phyloP scores from a whole-genome alignment of 2,888 invertebrate genomes.

The Synanthedon vespiformis region DNA sequence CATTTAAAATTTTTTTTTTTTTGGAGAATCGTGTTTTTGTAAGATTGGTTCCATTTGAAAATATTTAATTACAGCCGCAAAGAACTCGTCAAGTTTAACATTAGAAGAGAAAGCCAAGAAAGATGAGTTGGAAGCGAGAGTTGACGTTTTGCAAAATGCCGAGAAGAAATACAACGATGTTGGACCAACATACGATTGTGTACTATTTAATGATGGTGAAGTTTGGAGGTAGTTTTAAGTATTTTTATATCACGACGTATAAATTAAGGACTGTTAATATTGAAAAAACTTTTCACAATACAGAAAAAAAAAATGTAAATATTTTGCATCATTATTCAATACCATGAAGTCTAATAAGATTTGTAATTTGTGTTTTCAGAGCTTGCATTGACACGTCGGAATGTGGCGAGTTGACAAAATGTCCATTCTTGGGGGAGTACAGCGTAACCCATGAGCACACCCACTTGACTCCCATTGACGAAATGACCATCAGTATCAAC shows the following conservation, averaged over 20 bases:
- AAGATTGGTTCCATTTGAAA: not conserved
- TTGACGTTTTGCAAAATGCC: slow-evolving; percentile 83
- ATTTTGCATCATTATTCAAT: no score
- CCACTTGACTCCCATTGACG: slow-evolving; percentile 81
- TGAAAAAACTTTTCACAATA: not conserved
- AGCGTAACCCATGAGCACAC: slow-evolving; percentile 82
- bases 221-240: slow-evolving; percentile 79
- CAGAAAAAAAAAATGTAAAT: not conserved
- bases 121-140: slow-evolving; percentile 88
- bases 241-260: no score
- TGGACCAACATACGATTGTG: slow-evolving; percentile 93
- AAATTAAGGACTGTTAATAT: no score
- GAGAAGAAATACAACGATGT: slow-evolving; percentile 91
- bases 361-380: slow-evolving; percentile 42
- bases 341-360: no score
- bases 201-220: slow-evolving; percentile 92
- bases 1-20: not conserved
- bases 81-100: slow-evolving; percentile 55
- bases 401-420: slow-evolving; percentile 82
- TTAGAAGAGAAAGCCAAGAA: slow-evolving; percentile 83
- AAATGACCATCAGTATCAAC: slow-evolving; percentile 90
- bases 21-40: no score
- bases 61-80: slow-evolving; percentile 6
- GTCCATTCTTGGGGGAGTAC: slow-evolving; percentile 85
- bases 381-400: slow-evolving; percentile 89